Base-by-base conservation (phyloP, 1,140 invertebrate genomes). In the Drosophila equinoxialis region DNA sequence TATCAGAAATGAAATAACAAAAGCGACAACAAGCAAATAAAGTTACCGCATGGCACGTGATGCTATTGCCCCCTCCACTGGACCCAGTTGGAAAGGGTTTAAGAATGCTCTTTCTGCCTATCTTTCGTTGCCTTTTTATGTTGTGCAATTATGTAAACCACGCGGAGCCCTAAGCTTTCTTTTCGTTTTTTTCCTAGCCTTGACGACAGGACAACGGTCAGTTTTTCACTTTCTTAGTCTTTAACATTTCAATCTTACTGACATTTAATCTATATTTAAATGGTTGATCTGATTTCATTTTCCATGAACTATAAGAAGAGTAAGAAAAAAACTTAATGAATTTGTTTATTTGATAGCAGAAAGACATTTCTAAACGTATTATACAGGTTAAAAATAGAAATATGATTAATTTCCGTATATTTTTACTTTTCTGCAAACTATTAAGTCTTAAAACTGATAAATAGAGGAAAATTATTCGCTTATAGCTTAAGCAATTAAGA, bases 31-130 rank as follows among this genome's bases (percentile, higher is more conserved):
- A 48, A 13, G 8, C 30, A 74, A 77, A 77, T 85, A 61, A 74
- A 80, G 74, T 69, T 74, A 71, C 67, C 77, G 77, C 74, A 77
- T 61, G 23, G 69, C 73, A 84, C 77, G 70, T 81, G 65, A 71
- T 67, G 33, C 14, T 59, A 37, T 59, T 51, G 17, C 45, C 20
- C 17, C 48, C 0, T 39, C 11, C 37, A 39, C 37, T 57, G 64
- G 66, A 74, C 63, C 60, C 68, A 54, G 59, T 66, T 55, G 67
- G 59, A 65, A 79, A 51, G 58, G 54, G 62, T 20, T 26, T 17
- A 14, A 39, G 33, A 17, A 33, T 57, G 35, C 4, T 30, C 45
- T 26, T 6, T 42, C 23, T 6, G 30, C 35, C 33, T n/a, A 23
- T 33, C 11, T 30, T 10, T 17, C 17, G 23, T 11, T 55, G 17